Percentiles rank a stretch among this genome's conserved stretches.
phyloP scores from a whole-genome alignment of 1,140 invertebrate species.

The Marisa cornuarietis region DNA sequence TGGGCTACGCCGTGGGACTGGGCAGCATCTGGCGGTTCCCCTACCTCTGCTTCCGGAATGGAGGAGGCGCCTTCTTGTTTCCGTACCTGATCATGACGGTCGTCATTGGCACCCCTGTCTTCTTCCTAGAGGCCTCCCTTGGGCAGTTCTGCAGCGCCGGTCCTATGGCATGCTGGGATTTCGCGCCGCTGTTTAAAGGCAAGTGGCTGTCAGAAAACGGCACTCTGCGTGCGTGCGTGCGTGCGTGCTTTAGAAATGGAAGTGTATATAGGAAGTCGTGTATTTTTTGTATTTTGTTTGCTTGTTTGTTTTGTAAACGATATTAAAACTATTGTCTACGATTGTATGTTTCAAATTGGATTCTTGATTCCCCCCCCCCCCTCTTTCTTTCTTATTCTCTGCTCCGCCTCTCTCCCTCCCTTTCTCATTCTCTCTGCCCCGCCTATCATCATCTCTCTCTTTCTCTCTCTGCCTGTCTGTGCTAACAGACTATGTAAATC shows the following conservation, averaged over 20 bases:
- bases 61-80: constrained; percentile 74
- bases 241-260: no score
- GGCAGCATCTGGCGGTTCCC: constrained; percentile 95
- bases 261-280: not conserved
- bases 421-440: no score
- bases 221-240: not conserved
- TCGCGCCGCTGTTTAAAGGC: constrained; percentile 84
- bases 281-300: not conserved
- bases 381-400: no score
- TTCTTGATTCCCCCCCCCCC: no score
- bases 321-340: no score
- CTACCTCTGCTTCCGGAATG: constrained; percentile 68
- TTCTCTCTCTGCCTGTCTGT: no score
- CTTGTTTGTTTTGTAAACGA: no score
- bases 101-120: constrained; percentile 76
- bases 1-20: constrained; percentile 88
- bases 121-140: constrained; percentile 80
- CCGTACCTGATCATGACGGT: constrained; percentile 74
- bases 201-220: not conserved
- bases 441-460: no score
- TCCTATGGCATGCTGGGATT: constrained; percentile 80
- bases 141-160: constrained; percentile 83
- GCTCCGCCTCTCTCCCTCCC: no score
- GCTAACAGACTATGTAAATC: no score
- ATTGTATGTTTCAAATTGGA: no score